Conservation (phyloP, 2,113 vertebrate genomes). For the Holacanthus passer region DNA sequence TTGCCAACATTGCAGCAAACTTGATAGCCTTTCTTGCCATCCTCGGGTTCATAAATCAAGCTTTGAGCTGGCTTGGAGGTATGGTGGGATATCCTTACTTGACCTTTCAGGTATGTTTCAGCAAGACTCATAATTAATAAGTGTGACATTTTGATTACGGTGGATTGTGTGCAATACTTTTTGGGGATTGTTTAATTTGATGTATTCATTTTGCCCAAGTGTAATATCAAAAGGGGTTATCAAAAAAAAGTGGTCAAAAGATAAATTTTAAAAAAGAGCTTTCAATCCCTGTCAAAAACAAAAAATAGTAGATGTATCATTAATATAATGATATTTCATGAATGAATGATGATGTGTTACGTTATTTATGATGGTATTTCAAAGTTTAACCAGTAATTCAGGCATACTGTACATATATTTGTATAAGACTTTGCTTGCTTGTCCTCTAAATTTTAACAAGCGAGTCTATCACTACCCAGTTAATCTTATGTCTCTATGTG, state of each 20-base stretch:
- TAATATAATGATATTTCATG: neutral
- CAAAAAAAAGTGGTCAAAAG: neutral
- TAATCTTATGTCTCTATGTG: conserved; percentile 4
- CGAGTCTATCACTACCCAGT: neutral
- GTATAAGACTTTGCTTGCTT: neutral
- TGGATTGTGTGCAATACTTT: neutral
- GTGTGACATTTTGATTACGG: neutral
- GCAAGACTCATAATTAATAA: neutral
- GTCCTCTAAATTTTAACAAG: neutral
- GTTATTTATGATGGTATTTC: neutral
- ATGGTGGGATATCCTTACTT: conserved; percentile 90
- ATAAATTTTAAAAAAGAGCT: neutral
- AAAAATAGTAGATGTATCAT: neutral
- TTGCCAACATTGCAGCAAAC: conserved; percentile 93
- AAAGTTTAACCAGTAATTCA: neutral
- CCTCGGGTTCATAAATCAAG: conserved; percentile 90
- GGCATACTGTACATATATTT: neutral
- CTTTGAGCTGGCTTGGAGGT: conserved; percentile 89
- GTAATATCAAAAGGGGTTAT: neutral
- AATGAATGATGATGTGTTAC: neutral
- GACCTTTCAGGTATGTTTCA: conserved; percentile 90
- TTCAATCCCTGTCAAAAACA: neutral
- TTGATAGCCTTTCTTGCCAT: conserved; percentile 93
- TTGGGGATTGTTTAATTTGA: neutral
- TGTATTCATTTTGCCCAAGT: neutral